A percentile compares a stretch with the other conserved stretches of the same genome.
Evolutionary conservation across 2,797 vertebrate species (phyloP).

Genomic region (Bryconaethiops microstoma): DNA sequence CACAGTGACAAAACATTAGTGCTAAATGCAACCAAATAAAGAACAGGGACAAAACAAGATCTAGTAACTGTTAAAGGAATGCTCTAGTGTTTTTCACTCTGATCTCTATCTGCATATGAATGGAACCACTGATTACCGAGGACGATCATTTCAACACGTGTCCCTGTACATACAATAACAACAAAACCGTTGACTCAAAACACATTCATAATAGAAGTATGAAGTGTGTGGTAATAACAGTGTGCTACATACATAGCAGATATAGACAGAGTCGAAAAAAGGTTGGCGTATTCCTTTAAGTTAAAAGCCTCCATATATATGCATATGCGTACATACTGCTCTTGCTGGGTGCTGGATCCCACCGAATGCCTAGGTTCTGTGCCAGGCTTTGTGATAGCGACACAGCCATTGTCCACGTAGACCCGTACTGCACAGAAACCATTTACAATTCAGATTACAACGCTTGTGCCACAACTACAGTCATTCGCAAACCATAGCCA

Average conservation of each 20-base stretch:
- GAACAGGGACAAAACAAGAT: not conserved
- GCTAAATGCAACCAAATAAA: not conserved
- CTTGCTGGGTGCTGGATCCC: conserved; percentile 86
- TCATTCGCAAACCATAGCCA: not conserved
- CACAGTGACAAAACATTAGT: not conserved
- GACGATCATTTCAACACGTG: not conserved
- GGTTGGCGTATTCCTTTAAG: not conserved
- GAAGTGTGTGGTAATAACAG: not conserved
- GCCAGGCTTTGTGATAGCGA: conserved; percentile 92
- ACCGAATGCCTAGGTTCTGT: conserved; percentile 97
- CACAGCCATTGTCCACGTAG: conserved; percentile 84
- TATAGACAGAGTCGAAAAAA: not conserved
- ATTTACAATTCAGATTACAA: not conserved
- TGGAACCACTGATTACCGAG: not conserved
- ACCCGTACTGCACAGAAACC: conserved; percentile 83
- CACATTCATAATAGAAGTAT: not conserved
- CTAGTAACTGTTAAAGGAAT: not conserved
- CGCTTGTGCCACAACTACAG: not conserved
- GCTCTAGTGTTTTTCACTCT: not conserved
- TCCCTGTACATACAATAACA: not conserved
- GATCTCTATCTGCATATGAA: not conserved
- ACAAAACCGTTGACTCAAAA: not conserved
- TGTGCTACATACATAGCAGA: not conserved
- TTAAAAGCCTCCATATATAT: not conserved
- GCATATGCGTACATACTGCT: conserved; percentile 83